Percentiles rank a stretch among this genome's conserved stretches.
Evolutionary conservation across 2,797 vertebrate genomes (phyloP).

Genomic region (Poecilia gillii): DNA sequence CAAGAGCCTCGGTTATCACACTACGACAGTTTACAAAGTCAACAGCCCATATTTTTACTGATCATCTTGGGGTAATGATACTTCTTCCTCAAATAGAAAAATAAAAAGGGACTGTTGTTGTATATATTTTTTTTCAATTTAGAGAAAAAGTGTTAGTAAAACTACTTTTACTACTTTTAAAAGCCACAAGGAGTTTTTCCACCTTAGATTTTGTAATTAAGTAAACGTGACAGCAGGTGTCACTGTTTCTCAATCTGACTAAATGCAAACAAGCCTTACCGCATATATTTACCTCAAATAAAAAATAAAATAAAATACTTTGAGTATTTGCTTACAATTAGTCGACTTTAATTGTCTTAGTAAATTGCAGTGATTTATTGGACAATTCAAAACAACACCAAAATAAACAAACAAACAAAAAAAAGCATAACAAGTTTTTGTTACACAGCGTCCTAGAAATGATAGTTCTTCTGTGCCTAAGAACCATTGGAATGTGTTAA

Average conservation of each 20-base stretch:
- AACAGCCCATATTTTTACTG: neutral
- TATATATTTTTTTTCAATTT: neutral
- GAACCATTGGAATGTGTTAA: neutral
- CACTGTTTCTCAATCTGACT: neutral
- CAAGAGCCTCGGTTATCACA: constrained; percentile 1
- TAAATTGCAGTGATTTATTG: neutral
- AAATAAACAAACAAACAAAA: neutral
- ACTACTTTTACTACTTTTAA: too few species aligned
- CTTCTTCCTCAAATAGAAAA: neutral
- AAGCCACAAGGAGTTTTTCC: neutral
- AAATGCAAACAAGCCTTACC: neutral
- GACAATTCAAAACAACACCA: neutral
- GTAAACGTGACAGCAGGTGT: neutral
- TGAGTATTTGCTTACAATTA: neutral
- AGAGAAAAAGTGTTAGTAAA: too few species aligned
- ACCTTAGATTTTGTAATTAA: neutral
- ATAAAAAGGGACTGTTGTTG: neutral
- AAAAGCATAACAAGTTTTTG: neutral
- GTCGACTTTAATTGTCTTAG: neutral
- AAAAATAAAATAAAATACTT: neutral
- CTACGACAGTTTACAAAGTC: neutral
- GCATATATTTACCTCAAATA: neutral
- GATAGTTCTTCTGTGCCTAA: neutral
- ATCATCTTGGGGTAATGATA: neutral
- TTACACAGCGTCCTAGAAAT: neutral